Evolutionary conservation across 2,888 invertebrate genomes (phyloP), one percentile per base, ranked within the genome.

Genomic region (Drosophila eohydei): DNA sequence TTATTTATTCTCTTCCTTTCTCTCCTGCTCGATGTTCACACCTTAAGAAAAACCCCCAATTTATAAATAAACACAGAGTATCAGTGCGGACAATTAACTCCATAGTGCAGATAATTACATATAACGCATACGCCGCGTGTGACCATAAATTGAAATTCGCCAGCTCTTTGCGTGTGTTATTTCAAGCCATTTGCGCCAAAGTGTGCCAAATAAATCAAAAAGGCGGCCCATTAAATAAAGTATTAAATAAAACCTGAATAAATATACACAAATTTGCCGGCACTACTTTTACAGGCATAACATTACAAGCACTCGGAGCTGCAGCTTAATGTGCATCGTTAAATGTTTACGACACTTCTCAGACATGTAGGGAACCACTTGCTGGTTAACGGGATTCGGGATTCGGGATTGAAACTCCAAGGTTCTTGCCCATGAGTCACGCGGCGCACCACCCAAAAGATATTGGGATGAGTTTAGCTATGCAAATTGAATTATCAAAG

Each of bases 121-220:
- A 84, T 87, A 57, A 64, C 74, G 72, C 66, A 88, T 82, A 88
- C 83, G 83, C 65, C 69, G 40, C 51, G 71, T 83, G 58, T 65
- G 71, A 64, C 73, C 83, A 69, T 73, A 73, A 74, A 69, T 62
- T 52, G 46, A 63, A 69, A 71, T 57, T 64, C 46, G 43, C 57
- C 30, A 69, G 54, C 32, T 60, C 58, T 71, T 58, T 68, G 66
- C 64, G 64, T 66, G 52, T 80, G 68, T 75, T 74, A 67, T 58
- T 69, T 43, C 63, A 57, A 56, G 78, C 71, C 83, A 82, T 80
- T 78, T 71, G 60, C 32, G 55, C 54, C 65, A 74, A 80, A 82
- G 78, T 88, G 83, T 86, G 88, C 86, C 84, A 85, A 80, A 83
- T 88, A 85, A 88, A 85, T 88, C 86, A 83, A 78, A 65, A 74